These are phyloP conservation scores for Megalonaias nervosa DNA, from an alignment of 1,140 invertebrate genomes.

Conservation along the genomic window DNA sequence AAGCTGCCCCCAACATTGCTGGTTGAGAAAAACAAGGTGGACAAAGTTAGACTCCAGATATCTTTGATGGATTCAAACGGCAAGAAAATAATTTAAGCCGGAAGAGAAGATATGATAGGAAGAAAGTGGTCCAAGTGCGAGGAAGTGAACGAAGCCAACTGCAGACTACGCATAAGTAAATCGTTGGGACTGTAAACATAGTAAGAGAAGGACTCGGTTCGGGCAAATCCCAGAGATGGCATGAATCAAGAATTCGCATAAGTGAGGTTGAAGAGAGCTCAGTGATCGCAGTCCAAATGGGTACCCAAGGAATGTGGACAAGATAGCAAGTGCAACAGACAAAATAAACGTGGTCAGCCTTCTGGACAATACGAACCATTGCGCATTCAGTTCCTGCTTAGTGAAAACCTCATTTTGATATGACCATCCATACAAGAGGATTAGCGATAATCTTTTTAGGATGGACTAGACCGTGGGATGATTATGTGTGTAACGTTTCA, in stretches of 20 bases:
- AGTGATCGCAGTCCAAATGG: constrained; percentile 9
- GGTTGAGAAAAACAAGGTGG: constrained; percentile 22
- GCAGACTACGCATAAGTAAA: constrained; percentile 13
- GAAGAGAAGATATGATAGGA: constrained; percentile 12
- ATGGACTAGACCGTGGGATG: too few species aligned
- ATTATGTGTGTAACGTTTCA: too few species aligned
- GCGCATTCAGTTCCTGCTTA: constrained; percentile 25
- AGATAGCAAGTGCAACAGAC: constrained; percentile 14
- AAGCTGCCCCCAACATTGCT: constrained; percentile 23
- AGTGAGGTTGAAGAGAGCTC: not conserved
- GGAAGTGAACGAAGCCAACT: constrained; percentile 6
- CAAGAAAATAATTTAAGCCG: not conserved
- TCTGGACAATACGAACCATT: constrained; percentile 29
- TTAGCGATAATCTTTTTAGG: too few species aligned
- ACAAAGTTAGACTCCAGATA: not conserved
- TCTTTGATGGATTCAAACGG: constrained; percentile 1
- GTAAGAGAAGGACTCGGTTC: not conserved
- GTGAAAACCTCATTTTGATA: too few species aligned
- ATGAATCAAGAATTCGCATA: not conserved
- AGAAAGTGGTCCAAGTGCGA: constrained; percentile 13
- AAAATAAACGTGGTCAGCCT: constrained; percentile 24
- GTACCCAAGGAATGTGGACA: constrained; percentile 1
- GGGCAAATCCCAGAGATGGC: not conserved
- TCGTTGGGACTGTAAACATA: constrained; percentile 4
- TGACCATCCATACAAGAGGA: too few species aligned